Evolutionary conservation across 2,797 vertebrate genomes (phyloP).

Genomic region (Pangasius larnaudii): DNA sequence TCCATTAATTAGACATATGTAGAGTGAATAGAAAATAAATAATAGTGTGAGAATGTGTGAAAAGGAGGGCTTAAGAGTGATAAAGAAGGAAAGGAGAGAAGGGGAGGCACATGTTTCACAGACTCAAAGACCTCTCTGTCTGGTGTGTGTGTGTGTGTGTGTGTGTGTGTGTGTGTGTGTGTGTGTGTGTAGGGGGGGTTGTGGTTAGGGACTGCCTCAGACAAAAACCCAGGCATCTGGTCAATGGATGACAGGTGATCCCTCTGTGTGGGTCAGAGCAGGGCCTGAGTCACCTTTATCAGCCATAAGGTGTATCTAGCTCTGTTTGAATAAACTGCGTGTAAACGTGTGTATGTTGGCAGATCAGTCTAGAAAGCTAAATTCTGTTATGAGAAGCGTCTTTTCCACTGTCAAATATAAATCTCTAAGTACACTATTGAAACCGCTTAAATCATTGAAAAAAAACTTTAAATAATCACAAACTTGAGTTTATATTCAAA

Average conservation of each 20-base stretch:
- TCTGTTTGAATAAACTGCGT: neutral
- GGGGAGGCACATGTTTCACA: constrained; percentile 61
- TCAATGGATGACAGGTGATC: constrained; percentile 54
- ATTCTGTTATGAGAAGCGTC: neutral
- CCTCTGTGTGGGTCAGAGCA: neutral
- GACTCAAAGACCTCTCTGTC: constrained; percentile 73
- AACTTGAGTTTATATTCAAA: neutral
- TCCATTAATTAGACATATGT: constrained; percentile 2
- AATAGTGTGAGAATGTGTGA: constrained; percentile 19
- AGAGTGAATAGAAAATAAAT: constrained; percentile 30
- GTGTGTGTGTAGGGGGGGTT: constrained; percentile 2
- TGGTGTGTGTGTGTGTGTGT: constrained; percentile 23
- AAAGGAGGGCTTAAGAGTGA: constrained; percentile 22
- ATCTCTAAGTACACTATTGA: neutral
- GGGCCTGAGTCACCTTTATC: neutral
- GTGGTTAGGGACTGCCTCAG: neutral
- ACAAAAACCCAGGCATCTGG: constrained; percentile 30
- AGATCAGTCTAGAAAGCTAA: neutral
- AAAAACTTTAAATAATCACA: neutral
- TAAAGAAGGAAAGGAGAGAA: constrained; percentile 64
- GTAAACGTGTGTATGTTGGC: neutral
- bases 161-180: constrained; percentile 11
- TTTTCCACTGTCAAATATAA: neutral
- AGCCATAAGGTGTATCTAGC: constrained; percentile 9
- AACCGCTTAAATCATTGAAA: neutral